Conservation (phyloP, 2,888 invertebrate genomes). For the Gymnocheta viridis region DNA sequence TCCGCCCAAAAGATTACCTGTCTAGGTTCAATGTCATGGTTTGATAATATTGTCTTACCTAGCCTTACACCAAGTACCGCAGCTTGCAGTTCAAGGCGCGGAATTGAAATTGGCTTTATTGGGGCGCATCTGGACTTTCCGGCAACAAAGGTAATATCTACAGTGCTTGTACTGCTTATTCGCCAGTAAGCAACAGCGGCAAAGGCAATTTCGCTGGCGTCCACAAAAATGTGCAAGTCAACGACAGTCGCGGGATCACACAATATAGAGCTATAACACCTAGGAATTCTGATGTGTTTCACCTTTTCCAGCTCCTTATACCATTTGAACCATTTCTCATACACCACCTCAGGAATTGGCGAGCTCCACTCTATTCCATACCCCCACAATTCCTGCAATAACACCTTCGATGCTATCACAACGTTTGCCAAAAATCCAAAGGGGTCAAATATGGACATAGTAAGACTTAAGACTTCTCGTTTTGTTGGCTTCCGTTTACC, state of each 20-base stretch:
- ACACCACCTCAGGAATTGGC: slow-evolving; percentile 45
- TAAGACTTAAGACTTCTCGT: slow-evolving; percentile 33
- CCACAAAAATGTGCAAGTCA: not conserved
- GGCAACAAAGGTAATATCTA: not conserved
- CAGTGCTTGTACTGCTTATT: not conserved
- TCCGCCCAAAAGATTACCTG: slow-evolving; percentile 23
- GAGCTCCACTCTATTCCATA: slow-evolving; percentile 12
- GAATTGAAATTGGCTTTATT: slow-evolving; percentile 34
- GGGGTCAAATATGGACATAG: slow-evolving; percentile 54
- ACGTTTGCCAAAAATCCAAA: slow-evolving; percentile 51
- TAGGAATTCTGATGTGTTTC: slow-evolving; percentile 11
- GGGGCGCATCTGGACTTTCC: slow-evolving; percentile 14
- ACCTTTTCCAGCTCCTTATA: slow-evolving; percentile 5
- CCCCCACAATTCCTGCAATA: slow-evolving; percentile 58
- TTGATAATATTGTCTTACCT: not conserved
- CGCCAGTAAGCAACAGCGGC: slow-evolving; percentile 35
- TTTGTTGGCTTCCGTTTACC: slow-evolving; percentile 54
- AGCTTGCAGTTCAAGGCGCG: slow-evolving; percentile 53
- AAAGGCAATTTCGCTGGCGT: not conserved
- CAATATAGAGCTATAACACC: slow-evolving; percentile 21
- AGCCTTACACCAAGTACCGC: slow-evolving; percentile 44
- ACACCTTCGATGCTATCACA: slow-evolving; percentile 34
- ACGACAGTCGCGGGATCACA: not conserved
- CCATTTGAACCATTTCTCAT: slow-evolving; percentile 43
- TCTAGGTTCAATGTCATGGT: not conserved